Evolutionary conservation across 2,888 invertebrate genomes (phyloP).

Genomic region (Zonitis immaculata): DNA sequence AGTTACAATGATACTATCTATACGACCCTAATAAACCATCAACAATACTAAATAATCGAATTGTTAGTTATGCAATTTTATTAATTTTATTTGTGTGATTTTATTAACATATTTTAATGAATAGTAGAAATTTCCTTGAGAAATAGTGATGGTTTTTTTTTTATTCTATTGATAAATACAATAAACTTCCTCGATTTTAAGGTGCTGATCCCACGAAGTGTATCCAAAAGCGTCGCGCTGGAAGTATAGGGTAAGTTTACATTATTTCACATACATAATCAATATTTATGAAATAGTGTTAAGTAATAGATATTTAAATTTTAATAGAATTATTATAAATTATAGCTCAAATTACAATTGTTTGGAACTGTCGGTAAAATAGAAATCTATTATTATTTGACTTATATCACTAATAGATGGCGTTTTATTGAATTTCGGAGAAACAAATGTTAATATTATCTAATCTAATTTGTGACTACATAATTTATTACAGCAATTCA

Average conservation of each 20-base stretch:
- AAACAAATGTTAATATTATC: no score
- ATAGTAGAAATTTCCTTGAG: no score
- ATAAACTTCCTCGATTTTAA: slow-evolving; percentile 46
- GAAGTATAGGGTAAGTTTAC: slow-evolving; percentile 71
- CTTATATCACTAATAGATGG: background rate
- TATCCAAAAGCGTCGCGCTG: slow-evolving; percentile 73
- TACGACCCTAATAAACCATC: background rate
- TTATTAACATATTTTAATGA: no score
- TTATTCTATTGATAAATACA: background rate
- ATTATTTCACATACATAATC: background rate
- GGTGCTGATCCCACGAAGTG: slow-evolving; percentile 77
- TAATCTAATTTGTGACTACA: no score
- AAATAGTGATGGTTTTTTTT: no score
- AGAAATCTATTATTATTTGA: background rate
- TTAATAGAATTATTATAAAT: no score
- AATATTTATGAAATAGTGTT: no score
- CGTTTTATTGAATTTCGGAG: no score
- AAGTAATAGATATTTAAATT: no score
- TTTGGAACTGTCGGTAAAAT: background rate
- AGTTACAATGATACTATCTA: slow-evolving; percentile 31
- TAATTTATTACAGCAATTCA: no score
- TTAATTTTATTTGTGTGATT: background rate
- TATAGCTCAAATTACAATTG: background rate
- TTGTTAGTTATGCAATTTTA: no score
- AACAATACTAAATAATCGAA: no score